Evolutionary conservation across 2,888 invertebrate genomes (phyloP), one percentile per base, ranked within the genome.

Genomic region (Athalia rosae): DNA sequence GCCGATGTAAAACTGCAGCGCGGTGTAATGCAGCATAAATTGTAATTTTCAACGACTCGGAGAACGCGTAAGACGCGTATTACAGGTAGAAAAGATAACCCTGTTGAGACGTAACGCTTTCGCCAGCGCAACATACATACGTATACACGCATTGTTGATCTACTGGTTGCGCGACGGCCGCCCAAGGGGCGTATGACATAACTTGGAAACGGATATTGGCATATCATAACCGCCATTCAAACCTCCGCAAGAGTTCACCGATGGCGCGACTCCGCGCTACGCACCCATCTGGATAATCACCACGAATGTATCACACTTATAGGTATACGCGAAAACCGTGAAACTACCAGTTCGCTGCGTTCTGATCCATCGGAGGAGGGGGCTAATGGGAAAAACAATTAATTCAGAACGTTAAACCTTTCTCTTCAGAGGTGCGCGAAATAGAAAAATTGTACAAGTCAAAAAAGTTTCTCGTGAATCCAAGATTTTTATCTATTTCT

Each of bases 61-160:
- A 13, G 15, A 64, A 2, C 64, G 13, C n/a, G 13, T 47, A 28
- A 28, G 28, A n/a, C n/a, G 28, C 28, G 28, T 28, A 28, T 28
- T 28, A 7, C 9, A 15, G 9, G 50, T 11, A 50, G 53, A 53
- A 67, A 66, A 67, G 28, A 50, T 67, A 41, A 53, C 41, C 48
- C 66, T 15, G 67, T 41, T 15, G 28, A 67, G 28, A 67, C 50
- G 67, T 67, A 53, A 67, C 53, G 53, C 50, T 53, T 67, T 67
- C 67, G 50, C 50, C 41, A 53, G 41, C 67, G 7, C 28, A 28
- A 28, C 28, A 28, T 28, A 28, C 28, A 28, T 28, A 28, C 28
- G 28, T 28, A 15, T n/a, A 41, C 50, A 67, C n/a, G 53, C 28
- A 67, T 67, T 53, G 67, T 67, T 67, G 50, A 53, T 67, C 48